Conservation (phyloP, 2,797 vertebrate species). For the Otolemur crassicaudatus region DNA sequence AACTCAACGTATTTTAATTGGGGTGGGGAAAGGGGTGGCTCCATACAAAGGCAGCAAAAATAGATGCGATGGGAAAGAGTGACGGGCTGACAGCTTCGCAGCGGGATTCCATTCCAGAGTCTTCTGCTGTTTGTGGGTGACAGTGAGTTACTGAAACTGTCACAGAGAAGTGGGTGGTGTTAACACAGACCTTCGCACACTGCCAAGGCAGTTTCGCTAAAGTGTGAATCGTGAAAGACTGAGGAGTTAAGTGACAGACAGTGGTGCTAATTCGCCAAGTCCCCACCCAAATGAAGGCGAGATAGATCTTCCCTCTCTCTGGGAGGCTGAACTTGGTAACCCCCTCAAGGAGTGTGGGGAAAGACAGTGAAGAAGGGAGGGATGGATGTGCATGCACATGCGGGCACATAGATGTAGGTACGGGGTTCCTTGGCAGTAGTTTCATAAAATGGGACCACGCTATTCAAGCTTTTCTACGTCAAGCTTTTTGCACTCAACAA, state of each 20-base stretch:
- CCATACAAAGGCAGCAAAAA: not conserved
- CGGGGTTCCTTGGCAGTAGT: not conserved
- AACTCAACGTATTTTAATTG: not conserved
- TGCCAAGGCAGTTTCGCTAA: not conserved
- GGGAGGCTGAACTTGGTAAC: not conserved
- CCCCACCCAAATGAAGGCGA: too few relatives aligned
- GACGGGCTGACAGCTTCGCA: not conserved
- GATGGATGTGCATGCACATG: not conserved
- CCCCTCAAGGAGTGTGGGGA: not conserved
- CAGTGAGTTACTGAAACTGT: not conserved
- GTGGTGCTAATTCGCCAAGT: not conserved
- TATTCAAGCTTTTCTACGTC: not conserved
- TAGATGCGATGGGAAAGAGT: not conserved
- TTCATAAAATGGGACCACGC: not conserved
- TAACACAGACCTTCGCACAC: not conserved
- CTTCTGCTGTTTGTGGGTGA: not conserved
- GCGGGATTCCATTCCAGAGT: not conserved
- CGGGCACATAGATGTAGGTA: not conserved
- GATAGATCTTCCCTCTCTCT: not conserved
- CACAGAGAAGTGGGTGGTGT: not conserved
- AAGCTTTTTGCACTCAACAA: not conserved
- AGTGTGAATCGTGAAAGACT: not conserved
- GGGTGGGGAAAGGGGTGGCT: not conserved
- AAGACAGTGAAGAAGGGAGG: not conserved
- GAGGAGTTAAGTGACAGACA: not conserved